Percentiles rank a stretch among this genome's conserved stretches.
Evolutionary conservation across 1,140 invertebrate species (phyloP).

Genomic region (Papilio machaon): DNA sequence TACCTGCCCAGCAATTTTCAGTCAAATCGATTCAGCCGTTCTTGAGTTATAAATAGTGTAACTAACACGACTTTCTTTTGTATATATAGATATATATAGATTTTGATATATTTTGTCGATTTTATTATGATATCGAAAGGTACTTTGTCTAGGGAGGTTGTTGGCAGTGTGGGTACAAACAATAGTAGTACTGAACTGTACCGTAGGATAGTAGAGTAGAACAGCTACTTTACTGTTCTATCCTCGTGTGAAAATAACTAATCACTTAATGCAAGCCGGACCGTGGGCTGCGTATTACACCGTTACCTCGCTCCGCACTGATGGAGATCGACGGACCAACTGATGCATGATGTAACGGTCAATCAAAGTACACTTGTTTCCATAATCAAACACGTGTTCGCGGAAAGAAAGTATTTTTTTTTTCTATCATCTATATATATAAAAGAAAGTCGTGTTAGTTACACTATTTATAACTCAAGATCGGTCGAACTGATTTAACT

Average conservation of each 20-base stretch:
- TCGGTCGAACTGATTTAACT: too few relatives aligned
- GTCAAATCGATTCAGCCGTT: too few relatives aligned
- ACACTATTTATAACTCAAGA: too few relatives aligned
- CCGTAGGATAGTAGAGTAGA: too few relatives aligned
- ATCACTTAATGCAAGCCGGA: slow-evolving; percentile 20
- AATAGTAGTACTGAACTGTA: neutral
- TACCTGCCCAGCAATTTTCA: too few relatives aligned
- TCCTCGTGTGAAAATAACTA: neutral
- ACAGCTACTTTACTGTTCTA: neutral
- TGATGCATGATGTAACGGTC: slow-evolving; percentile 21
- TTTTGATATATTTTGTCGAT: too few relatives aligned
- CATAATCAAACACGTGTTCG: slow-evolving; percentile 1
- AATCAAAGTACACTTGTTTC: slow-evolving; percentile 12
- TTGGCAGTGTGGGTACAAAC: neutral
- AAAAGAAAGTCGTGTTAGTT: too few relatives aligned
- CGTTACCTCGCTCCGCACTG: slow-evolving; percentile 26
- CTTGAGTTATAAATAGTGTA: too few relatives aligned
- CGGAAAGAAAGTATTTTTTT: neutral
- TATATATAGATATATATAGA: too few relatives aligned
- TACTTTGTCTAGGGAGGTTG: neutral
- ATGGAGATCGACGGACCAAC: slow-evolving; percentile 15
- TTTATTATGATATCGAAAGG: too few relatives aligned
- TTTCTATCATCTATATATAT: too few relatives aligned
- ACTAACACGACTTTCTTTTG: too few relatives aligned
- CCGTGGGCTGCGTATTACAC: slow-evolving; percentile 13